Conservation (phyloP, 2,797 vertebrate species). For the Denticeps clupeoides region DNA sequence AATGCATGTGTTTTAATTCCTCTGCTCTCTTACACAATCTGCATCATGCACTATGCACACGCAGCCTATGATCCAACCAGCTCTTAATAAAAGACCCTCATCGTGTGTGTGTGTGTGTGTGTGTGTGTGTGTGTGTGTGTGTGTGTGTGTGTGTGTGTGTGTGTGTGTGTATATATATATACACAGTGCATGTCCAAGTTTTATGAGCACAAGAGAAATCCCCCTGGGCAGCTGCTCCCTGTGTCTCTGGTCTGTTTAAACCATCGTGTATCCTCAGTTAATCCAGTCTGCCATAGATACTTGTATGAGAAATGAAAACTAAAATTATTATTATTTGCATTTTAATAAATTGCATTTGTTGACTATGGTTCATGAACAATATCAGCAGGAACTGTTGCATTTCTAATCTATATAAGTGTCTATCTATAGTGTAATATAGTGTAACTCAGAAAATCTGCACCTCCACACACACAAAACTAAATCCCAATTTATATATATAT, state of each 20-base stretch:
- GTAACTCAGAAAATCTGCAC: too few relatives aligned
- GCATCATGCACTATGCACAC: slow-evolving; percentile 51
- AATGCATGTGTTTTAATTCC: not conserved
- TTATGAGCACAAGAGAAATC: slow-evolving; percentile 20
- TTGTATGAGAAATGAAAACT: slow-evolving; percentile 69
- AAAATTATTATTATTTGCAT: slow-evolving; percentile 33
- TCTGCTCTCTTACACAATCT: slow-evolving; percentile 17
- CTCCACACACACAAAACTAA: too few relatives aligned
- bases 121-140: slow-evolving; percentile 24
- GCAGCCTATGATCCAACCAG: slow-evolving; percentile 5
- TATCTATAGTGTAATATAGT: too few relatives aligned
- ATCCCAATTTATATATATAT: too few relatives aligned
- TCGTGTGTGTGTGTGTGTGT: not conserved
- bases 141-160: slow-evolving; percentile 9
- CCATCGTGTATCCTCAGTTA: too few relatives aligned
- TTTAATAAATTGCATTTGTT: slow-evolving; percentile 44
- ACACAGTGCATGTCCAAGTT: not conserved
- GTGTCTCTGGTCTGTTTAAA: too few relatives aligned
- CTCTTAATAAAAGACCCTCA: slow-evolving; percentile 31
- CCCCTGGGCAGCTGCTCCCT: not conserved
- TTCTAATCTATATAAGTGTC: too few relatives aligned
- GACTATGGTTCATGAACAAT: too few relatives aligned
- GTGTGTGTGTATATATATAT: slow-evolving; percentile 3
- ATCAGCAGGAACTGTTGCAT: too few relatives aligned
- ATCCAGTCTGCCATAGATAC: slow-evolving; percentile 47